A percentile compares a stretch with the other conserved stretches of the same genome.
Conservation (phyloP, 2,113 vertebrate species). For the Trogon surrucura region DNA sequence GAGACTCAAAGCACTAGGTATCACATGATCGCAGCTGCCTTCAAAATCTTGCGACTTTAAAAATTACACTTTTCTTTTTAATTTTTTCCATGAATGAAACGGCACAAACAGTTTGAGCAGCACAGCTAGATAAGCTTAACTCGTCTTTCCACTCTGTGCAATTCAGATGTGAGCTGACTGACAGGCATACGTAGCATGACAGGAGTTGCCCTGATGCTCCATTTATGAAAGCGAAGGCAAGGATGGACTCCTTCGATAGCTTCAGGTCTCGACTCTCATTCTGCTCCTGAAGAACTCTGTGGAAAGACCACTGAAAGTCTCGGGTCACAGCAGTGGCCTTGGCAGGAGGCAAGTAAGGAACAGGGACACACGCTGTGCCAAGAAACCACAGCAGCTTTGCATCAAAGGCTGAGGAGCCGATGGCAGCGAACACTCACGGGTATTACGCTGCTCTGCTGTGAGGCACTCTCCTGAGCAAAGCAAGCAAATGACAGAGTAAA, state of each 20-base stretch:
- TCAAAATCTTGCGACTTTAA: not conserved
- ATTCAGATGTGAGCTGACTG: not conserved
- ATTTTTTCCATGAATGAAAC: not conserved
- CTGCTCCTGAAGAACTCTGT: not conserved
- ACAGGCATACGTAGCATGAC: not conserved
- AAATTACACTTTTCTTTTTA: not conserved
- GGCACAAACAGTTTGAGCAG: not conserved
- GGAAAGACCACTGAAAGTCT: not conserved
- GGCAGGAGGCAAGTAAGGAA: not conserved
- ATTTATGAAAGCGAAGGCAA: not conserved
- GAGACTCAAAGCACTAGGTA: not conserved
- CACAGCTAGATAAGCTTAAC: not conserved
- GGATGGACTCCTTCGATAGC: not conserved
- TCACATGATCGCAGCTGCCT: not conserved
- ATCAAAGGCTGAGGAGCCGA: not conserved
- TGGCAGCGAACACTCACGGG: not conserved
- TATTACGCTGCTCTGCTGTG: not conserved
- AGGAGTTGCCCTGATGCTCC: not conserved
- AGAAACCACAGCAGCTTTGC: not conserved
- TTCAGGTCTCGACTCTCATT: not conserved
- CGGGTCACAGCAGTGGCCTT: not conserved
- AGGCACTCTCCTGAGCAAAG: not conserved
- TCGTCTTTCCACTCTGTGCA: not conserved
- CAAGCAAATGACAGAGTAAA: not conserved
- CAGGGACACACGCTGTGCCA: accelerated